phyloP scores from a whole-genome alignment of 1,140 invertebrate genomes.

The Nasonia vitripennis region DNA sequence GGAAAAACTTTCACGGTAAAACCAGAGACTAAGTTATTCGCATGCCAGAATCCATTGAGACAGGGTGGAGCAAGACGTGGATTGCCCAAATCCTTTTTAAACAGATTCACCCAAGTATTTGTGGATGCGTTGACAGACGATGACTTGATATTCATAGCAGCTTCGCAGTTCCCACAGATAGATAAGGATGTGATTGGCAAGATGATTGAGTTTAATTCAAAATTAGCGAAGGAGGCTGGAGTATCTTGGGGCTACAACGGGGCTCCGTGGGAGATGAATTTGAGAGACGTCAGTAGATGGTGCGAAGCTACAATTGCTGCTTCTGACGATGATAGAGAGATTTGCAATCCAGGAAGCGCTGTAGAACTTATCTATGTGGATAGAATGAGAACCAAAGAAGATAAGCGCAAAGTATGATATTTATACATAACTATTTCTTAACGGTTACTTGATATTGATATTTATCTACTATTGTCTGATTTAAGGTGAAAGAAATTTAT shows the following conservation, averaged over 20 bases:
- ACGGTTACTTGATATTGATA: conserved; percentile 28
- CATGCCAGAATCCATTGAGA: conserved; percentile 97
- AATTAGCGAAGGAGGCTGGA: conserved; percentile 80
- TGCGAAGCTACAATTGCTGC: conserved; percentile 80
- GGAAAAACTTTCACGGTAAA: conserved; percentile 87
- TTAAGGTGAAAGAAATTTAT: conserved; percentile 78
- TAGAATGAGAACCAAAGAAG: conserved; percentile 85
- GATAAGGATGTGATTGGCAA: conserved; percentile 77
- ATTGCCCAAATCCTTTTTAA: conserved; percentile 97
- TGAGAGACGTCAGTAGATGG: conserved; percentile 96
- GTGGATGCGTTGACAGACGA: conserved; percentile 85
- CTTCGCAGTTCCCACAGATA: conserved; percentile 76
- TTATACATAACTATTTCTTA: neutral
- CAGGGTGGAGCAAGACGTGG: conserved; percentile 97
- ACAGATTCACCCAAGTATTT: conserved; percentile 98
- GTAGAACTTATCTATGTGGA: conserved; percentile 87
- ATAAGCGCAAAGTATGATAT: conserved; percentile 79
- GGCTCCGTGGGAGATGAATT: conserved; percentile 97
- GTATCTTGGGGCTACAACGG: conserved; percentile 84
- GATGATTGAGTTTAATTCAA: conserved; percentile 90
- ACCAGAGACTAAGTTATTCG: conserved; percentile 91
- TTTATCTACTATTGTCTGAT: neutral
- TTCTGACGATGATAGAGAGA: conserved; percentile 55
- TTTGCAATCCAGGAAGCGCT: conserved; percentile 79
- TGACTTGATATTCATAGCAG: conserved; percentile 84